Evolutionary conservation across 2,888 invertebrate species (phyloP).

Genomic region (Scaptomyza flava): DNA sequence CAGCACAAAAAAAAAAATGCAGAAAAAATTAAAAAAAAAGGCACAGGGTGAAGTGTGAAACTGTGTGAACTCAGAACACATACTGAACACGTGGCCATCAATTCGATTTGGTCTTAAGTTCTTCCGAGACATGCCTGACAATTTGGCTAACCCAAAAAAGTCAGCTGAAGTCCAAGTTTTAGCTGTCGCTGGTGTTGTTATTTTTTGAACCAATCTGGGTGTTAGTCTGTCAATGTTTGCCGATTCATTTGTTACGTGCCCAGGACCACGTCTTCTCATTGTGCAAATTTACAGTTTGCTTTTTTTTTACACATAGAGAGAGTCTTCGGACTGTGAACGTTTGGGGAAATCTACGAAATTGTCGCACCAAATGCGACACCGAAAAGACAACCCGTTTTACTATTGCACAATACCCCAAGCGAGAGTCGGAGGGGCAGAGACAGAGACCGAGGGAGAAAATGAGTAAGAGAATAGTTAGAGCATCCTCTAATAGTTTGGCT

Average conservation of each 20-base stretch:
- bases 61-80: conserved; percentile 35
- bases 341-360: conserved; percentile 74
- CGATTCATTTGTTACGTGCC: conserved; percentile 56
- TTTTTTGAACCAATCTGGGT: conserved; percentile 57
- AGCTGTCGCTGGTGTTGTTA: conserved; percentile 17
- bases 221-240: conserved; percentile 63
- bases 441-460: neutral
- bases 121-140: conserved; percentile 46
- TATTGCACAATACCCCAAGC: conserved; percentile 51
- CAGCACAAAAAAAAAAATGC: conserved; percentile 40
- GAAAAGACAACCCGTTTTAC: conserved; percentile 67
- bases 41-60: conserved; percentile 33
- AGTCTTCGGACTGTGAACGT: conserved; percentile 32
- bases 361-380: conserved; percentile 67
- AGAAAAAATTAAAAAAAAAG: neutral
- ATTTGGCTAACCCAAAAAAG: conserved; percentile 46
- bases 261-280: conserved; percentile 64
- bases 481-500: conserved; percentile 9
- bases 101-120: conserved; percentile 65
- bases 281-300: conserved; percentile 69
- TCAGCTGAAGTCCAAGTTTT: conserved; percentile 17
- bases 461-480: conserved; percentile 2
- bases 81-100: conserved; percentile 59
- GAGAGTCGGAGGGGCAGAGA: neutral
- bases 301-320: conserved; percentile 7